Conservation (phyloP, 2,113 vertebrate genomes). For the Alosa alosa region DNA sequence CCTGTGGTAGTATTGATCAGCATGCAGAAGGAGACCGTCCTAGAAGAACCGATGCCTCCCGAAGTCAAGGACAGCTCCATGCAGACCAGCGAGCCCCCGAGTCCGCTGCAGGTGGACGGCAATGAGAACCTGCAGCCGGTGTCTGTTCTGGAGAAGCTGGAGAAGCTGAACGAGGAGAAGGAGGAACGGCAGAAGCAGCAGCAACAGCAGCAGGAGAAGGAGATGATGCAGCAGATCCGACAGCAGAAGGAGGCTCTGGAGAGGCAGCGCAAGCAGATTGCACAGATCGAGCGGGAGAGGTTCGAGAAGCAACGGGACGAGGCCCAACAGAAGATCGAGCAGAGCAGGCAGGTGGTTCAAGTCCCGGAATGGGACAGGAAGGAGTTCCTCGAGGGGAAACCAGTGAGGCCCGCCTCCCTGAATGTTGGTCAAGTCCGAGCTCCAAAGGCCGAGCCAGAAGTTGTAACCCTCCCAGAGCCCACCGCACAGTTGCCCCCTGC, state of each 20-base stretch:
- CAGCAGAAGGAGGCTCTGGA: slow-evolving; percentile 87
- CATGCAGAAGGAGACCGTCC: slow-evolving; percentile 69
- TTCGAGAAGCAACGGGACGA: slow-evolving; percentile 77
- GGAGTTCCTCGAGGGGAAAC: slow-evolving; percentile 42
- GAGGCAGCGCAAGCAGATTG: slow-evolving; percentile 77
- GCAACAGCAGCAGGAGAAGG: slow-evolving; percentile 85
- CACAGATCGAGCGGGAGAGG: slow-evolving; percentile 70
- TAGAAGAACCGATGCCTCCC: slow-evolving; percentile 25
- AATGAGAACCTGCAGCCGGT: slow-evolving; percentile 42
- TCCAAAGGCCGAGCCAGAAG: slow-evolving; percentile 64
- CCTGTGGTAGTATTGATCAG: slow-evolving; percentile 76
- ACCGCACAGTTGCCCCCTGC: slow-evolving; percentile 25
- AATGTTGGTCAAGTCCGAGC: slow-evolving; percentile 43
- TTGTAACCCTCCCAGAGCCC: slow-evolving; percentile 14
- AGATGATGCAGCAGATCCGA: slow-evolving; percentile 97
- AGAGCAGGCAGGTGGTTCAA: slow-evolving; percentile 57
- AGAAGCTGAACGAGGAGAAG: slow-evolving; percentile 85
- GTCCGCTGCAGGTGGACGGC: neutral
- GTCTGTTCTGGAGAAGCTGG: slow-evolving; percentile 79
- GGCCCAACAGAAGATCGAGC: slow-evolving; percentile 74
- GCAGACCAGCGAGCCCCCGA: slow-evolving; percentile 48
- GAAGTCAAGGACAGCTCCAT: slow-evolving; percentile 54
- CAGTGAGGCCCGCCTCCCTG: slow-evolving; percentile 33
- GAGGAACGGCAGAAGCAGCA: slow-evolving; percentile 84
- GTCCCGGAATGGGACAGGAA: neutral